Conservation (phyloP, 37 sponge, comb jelly and placozoan genomes). For the Spongilla lacustris region DNA sequence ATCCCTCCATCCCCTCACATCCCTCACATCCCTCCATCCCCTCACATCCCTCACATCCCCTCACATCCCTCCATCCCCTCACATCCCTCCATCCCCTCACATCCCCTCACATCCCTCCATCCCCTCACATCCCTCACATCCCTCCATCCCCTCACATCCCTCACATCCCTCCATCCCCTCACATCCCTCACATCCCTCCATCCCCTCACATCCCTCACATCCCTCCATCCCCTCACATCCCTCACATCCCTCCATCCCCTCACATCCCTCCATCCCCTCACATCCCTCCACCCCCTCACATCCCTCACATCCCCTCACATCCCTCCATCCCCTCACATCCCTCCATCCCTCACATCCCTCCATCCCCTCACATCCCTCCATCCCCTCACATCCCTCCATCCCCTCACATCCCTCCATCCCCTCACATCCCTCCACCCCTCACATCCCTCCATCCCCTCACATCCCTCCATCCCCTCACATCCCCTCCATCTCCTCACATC, state of each 20-base stretch:
- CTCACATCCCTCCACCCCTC: background rate
- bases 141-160: background rate
- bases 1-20: background rate
- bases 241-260: background rate
- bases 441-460: background rate
- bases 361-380: background rate
- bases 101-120: too few relatives aligned
- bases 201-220: constrained; percentile 1
- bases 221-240: background rate
- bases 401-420: background rate
- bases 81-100: too few relatives aligned
- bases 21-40: background rate
- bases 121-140: background rate
- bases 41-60: too few relatives aligned
- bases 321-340: background rate
- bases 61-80: too few relatives aligned
- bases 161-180: background rate
- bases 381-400: background rate
- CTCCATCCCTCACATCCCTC: background rate
- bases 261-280: background rate
- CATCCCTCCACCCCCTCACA: background rate
- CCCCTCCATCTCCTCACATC: too few relatives aligned
- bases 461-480: background rate
- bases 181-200: background rate
- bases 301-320: background rate